A percentile compares a stretch with the other conserved stretches of the same genome.
phyloP scores from a whole-genome alignment of 2,113 vertebrate species.

The Notarius lentiginosus region DNA sequence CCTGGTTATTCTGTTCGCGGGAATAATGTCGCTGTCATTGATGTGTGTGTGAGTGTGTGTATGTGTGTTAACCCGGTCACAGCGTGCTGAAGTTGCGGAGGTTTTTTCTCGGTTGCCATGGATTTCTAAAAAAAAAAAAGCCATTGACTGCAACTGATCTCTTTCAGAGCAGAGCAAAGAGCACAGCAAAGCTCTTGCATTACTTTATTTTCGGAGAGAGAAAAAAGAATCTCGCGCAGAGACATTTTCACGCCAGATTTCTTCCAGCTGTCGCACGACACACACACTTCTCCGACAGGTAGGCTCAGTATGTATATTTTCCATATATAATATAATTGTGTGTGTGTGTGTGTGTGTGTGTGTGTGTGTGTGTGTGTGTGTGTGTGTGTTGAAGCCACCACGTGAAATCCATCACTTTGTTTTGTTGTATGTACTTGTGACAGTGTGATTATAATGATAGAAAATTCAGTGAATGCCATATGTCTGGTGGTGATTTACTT shows the following conservation, averaged over 20 bases:
- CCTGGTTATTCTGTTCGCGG: slow-evolving; percentile 43
- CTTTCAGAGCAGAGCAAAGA: slow-evolving; percentile 66
- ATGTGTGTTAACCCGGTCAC: slow-evolving; percentile 69
- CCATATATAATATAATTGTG: background rate
- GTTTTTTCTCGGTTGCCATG: slow-evolving; percentile 72
- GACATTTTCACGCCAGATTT: slow-evolving; percentile 43
- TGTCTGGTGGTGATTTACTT: background rate
- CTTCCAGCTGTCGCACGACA: slow-evolving; percentile 39
- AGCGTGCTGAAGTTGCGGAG: slow-evolving; percentile 69
- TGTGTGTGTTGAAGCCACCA: background rate
- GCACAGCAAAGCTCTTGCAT: slow-evolving; percentile 35
- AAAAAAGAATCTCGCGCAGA: slow-evolving; percentile 46
- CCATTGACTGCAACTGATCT: slow-evolving; percentile 70
- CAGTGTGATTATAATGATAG: background rate
- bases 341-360: background rate
- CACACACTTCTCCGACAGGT: background rate
- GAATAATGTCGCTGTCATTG: slow-evolving; percentile 67
- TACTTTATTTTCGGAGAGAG: slow-evolving; percentile 51
- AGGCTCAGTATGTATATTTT: background rate
- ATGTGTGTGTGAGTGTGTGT: background rate
- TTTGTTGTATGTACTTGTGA: background rate
- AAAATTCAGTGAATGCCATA: background rate
- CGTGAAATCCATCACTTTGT: background rate
- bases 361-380: too few species aligned
- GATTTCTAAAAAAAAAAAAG: slow-evolving; percentile 60